phyloP scores from a whole-genome alignment of 1,140 invertebrate species.

The Temnothorax nylanderi region DNA sequence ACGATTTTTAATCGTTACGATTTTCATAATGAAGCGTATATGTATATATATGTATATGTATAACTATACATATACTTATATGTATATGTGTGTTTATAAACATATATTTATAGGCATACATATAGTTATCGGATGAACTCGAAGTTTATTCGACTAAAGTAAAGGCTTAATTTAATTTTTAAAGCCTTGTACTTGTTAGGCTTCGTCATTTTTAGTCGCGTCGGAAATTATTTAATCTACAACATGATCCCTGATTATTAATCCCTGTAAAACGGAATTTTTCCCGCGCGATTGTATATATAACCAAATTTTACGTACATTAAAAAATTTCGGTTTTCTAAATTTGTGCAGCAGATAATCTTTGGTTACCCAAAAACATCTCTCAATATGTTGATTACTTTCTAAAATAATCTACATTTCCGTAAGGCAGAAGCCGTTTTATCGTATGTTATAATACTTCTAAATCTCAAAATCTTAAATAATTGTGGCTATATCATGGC shows the following conservation, averaged over 20 bases:
- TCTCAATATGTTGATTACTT: constrained; percentile 63
- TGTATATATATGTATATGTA: constrained; percentile 9
- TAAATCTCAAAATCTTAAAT: constrained; percentile 61
- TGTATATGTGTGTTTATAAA: neutral
- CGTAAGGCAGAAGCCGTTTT: constrained; percentile 55
- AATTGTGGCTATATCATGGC: constrained; percentile 38
- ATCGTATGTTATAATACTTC: constrained; percentile 59
- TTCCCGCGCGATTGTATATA: constrained; percentile 25
- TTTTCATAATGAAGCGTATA: constrained; percentile 34
- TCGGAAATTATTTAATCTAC: constrained; percentile 65
- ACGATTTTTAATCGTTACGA: constrained; percentile 33
- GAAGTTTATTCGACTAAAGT: constrained; percentile 40
- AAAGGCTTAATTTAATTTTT: constrained; percentile 62
- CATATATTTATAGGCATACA: neutral
- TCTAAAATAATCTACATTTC: constrained; percentile 46
- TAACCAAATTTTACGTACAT: constrained; percentile 53
- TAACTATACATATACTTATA: neutral
- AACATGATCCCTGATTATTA: constrained; percentile 71
- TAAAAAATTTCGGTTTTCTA: constrained; percentile 61
- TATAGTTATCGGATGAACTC: constrained; percentile 40
- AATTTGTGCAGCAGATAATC: constrained; percentile 71
- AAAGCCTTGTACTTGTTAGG: constrained; percentile 47
- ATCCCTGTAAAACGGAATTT: constrained; percentile 63
- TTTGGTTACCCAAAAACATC: constrained; percentile 76
- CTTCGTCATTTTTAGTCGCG: constrained; percentile 60